Evolutionary conservation across 2,888 invertebrate genomes (phyloP).

Genomic region (Siphlonurus alternatus): DNA sequence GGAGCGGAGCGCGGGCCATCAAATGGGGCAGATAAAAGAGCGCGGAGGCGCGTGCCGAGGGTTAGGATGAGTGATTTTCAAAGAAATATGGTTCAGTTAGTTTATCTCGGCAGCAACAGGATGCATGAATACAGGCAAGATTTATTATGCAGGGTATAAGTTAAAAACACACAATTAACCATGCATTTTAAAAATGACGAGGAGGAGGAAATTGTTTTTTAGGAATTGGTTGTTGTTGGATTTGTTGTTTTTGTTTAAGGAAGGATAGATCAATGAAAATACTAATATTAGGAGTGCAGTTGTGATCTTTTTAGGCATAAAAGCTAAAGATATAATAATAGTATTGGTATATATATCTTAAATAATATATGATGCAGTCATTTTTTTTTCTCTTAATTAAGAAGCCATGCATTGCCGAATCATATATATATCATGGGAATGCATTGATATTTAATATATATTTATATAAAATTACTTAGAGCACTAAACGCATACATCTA

Average conservation of each 20-base stretch:
- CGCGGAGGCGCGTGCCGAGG: conserved; percentile 2
- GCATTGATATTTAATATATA: too few relatives aligned
- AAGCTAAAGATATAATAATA: neutral
- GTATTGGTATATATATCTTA: neutral
- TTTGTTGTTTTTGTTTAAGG: conserved; percentile 53
- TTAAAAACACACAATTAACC: neutral
- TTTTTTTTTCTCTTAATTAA: too few relatives aligned
- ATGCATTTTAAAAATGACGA: conserved; percentile 1
- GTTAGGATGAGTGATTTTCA: neutral
- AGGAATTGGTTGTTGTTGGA: conserved; percentile 33
- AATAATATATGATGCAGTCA: too few relatives aligned
- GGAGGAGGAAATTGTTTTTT: conserved; percentile 20
- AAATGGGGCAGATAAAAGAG: conserved; percentile 24
- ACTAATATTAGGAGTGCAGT: conserved; percentile 24
- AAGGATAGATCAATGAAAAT: conserved; percentile 72
- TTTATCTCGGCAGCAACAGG: neutral
- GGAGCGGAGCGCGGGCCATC: conserved; percentile 11
- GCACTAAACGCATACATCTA: too few relatives aligned
- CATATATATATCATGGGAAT: too few relatives aligned
- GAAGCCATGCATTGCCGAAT: too few relatives aligned
- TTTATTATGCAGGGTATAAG: neutral
- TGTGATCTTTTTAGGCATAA: conserved; percentile 8
- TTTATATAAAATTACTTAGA: too few relatives aligned
- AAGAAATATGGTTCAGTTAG: neutral
- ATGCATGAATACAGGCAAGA: neutral